Conservation (phyloP, 2,888 invertebrate species). For the Hartigia nigra region DNA sequence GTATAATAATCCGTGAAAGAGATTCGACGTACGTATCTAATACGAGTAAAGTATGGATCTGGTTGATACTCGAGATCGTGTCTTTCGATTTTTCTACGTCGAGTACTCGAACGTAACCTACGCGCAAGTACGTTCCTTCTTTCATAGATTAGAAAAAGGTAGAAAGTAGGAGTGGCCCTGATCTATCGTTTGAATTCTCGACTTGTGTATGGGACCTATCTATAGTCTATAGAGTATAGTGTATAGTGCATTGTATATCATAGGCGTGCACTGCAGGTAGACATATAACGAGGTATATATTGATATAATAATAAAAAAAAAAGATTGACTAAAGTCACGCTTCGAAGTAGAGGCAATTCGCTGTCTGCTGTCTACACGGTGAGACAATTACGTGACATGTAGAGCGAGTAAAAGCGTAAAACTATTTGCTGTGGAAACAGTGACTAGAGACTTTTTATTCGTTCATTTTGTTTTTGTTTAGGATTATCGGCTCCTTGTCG, state of each 20-base stretch:
- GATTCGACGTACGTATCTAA: neutral
- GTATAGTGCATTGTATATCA: neutral
- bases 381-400: neutral
- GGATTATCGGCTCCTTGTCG: neutral
- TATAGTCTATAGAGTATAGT: neutral
- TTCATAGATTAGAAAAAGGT: conserved; percentile 30
- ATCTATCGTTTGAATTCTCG: conserved; percentile 37
- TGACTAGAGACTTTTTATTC: neutral
- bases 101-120: neutral
- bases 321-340: neutral
- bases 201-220: neutral
- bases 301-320: neutral
- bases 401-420: neutral
- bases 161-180: conserved; percentile 54
- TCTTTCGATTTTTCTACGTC: neutral
- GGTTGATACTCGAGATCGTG: neutral
- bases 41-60: neutral
- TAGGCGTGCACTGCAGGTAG: neutral
- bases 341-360: neutral
- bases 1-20: neutral
- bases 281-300: neutral
- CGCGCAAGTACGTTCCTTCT: neutral
- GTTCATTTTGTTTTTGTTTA: neutral
- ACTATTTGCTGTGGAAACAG: neutral
- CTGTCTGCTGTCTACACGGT: neutral